A percentile compares a stretch with the other conserved stretches of the same genome.
These are phyloP conservation scores for Sebastes umbrosus DNA, from an alignment of 2,797 vertebrate genomes.

Conservation along the genomic window DNA sequence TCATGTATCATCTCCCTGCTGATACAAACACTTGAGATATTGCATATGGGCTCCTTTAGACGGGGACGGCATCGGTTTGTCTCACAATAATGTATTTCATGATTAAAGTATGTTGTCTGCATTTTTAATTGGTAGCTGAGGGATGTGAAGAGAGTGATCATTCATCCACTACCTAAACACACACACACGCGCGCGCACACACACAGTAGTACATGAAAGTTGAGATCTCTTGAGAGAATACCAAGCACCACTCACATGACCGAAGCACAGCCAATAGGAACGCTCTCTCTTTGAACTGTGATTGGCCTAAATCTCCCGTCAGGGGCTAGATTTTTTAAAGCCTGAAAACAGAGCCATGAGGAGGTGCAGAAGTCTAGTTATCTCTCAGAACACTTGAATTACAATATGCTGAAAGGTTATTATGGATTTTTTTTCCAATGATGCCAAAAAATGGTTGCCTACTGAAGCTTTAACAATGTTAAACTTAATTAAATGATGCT, in stretches of 20 bases:
- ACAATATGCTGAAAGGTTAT: too few species aligned
- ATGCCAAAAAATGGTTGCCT: too few species aligned
- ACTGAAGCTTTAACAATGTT: neutral
- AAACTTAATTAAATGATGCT: conserved; percentile 13
- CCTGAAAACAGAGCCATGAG: too few species aligned
- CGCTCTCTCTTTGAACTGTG: too few species aligned
- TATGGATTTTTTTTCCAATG: too few species aligned
- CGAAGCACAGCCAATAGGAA: too few species aligned
- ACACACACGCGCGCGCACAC: too few species aligned
- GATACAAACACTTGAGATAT: neutral
- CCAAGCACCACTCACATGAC: neutral
- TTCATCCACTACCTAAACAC: neutral
- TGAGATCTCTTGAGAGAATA: too few species aligned
- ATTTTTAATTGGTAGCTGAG: conserved; percentile 41
- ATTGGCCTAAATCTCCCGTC: too few species aligned
- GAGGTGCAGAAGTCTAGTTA: too few species aligned
- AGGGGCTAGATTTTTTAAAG: too few species aligned
- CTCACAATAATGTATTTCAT: conserved; percentile 14
- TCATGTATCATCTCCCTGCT: neutral
- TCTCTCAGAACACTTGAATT: too few species aligned
- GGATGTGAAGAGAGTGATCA: conserved; percentile 2
- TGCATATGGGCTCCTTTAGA: conserved; percentile 2
- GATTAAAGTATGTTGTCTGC: conserved; percentile 21
- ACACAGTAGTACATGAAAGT: neutral
- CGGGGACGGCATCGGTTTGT: neutral